Evolutionary conservation across 1,140 invertebrate genomes (phyloP), one percentile per base, ranked within the genome.

Genomic region (Muscidifurax raptorellus): DNA sequence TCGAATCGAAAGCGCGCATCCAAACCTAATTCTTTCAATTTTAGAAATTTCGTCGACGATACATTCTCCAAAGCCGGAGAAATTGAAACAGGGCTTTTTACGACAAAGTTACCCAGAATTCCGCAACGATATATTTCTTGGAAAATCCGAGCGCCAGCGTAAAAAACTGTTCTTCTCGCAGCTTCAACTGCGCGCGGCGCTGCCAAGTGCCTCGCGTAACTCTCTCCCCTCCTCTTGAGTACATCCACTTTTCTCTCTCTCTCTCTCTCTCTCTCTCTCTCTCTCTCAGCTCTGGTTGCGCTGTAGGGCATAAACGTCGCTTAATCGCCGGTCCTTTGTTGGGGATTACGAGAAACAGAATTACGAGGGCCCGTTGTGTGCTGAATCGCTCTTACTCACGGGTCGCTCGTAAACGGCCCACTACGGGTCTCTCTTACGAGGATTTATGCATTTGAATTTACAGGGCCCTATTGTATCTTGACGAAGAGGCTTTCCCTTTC

Each of bases 271-370:
- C 83, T 15, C 30, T 28, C 47, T 40, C 52, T 69, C 22, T 69
- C 78, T 40, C 18, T 18, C 83, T 15, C 83, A n/a, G n/a, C n/a
- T 15, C 0, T 1, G 22, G 7, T 27, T 75, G 75, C 40, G 25
- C 40, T 52, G 66, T 52, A 28, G 64, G 36, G 40, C 40, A 74
- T 75, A 72, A 82, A 72, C 44, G 52, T 59, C 52, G 71, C 40
- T 82, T 82, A 75, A 82, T 82, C 69, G 28, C n/a, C n/a, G 47
- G n/a, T 30, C 27, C 71, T 64, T 82, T 64, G 71, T 75, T 75
- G 47, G 71, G 18, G 52, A 82, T 75, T 82, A 75, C 71, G 80
- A 82, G 69, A 82, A 82, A 74, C 80, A 82, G 71, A 75, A 82
- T 82, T 74, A 82, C 36, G 71, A 59, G 47, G 71, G 47, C 44